Evolutionary conservation across 1,140 invertebrate species (phyloP).

Genomic region (Coptotermes formosanus): DNA sequence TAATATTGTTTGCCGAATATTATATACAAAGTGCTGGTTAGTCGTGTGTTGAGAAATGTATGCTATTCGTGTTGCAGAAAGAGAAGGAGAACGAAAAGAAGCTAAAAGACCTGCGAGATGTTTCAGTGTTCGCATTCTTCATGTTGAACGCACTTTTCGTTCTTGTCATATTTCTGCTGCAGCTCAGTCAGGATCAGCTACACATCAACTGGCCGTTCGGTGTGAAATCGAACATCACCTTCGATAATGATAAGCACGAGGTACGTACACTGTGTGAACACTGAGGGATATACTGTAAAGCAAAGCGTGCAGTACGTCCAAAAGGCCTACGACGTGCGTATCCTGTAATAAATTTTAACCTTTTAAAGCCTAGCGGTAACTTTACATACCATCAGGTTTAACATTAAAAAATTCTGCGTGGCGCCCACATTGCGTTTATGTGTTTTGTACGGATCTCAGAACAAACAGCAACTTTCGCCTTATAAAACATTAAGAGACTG

Average conservation of each 20-base stretch:
- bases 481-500: no score
- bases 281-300: no score
- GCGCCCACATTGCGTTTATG: no score
- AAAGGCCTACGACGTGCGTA: no score
- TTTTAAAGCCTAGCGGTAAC: no score
- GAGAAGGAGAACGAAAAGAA: conserved; percentile 54
- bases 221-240: conserved; percentile 64
- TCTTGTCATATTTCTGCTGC: conserved; percentile 74
- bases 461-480: no score
- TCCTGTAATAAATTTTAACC: no score
- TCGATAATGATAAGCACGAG: conserved; percentile 40
- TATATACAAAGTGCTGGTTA: not conserved
- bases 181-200: conserved; percentile 69
- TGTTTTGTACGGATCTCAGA: no score
- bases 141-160: conserved; percentile 85
- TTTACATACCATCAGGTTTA: no score
- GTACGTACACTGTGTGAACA: no score
- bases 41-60: not conserved
- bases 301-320: no score
- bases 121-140: conserved; percentile 74
- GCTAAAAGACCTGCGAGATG: conserved; percentile 66
- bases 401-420: no score
- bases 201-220: conserved; percentile 72
- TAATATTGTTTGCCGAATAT: not conserved
- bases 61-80: conserved; percentile 42